A percentile compares a stretch with the other conserved stretches of the same genome.
phyloP scores from a whole-genome alignment of 2,888 invertebrate genomes.

The Eupelmus urozonus region DNA sequence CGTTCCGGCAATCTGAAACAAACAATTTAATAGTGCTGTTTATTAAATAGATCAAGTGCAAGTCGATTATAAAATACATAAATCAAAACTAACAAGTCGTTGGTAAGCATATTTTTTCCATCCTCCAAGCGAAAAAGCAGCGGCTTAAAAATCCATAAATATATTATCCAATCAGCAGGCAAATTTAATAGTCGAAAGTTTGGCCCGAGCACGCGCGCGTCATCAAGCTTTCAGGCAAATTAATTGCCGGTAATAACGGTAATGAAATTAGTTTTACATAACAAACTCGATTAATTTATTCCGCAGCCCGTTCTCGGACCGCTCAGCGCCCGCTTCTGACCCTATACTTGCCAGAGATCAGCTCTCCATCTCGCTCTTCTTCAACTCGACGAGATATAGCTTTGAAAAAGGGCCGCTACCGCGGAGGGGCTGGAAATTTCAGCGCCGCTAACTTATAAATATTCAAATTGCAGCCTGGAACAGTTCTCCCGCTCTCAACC shows the following conservation, averaged over 20 bases:
- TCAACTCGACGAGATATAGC: background rate
- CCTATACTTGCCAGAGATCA: background rate
- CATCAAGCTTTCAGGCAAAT: slow-evolving; percentile 44
- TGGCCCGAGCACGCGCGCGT: background rate
- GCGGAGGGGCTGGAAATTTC: slow-evolving; percentile 42
- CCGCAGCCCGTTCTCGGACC: slow-evolving; percentile 5
- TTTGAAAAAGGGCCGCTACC: slow-evolving; percentile 4
- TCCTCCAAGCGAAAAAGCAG: too few relatives aligned
- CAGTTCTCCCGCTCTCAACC: slow-evolving; percentile 39
- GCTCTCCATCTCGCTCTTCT: background rate
- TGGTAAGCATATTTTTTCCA: too few relatives aligned
- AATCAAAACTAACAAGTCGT: too few relatives aligned
- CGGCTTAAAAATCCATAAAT: too few relatives aligned
- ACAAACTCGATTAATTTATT: slow-evolving; percentile 57
- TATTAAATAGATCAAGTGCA: too few relatives aligned
- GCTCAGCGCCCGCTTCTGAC: background rate
- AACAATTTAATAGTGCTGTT: too few relatives aligned
- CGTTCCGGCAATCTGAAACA: too few relatives aligned
- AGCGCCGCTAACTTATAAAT: slow-evolving; percentile 65
- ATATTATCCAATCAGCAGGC: background rate
- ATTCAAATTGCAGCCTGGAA: slow-evolving; percentile 63
- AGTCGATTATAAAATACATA: too few relatives aligned
- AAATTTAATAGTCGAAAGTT: slow-evolving; percentile 37
- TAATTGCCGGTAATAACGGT: slow-evolving; percentile 54
- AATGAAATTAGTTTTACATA: slow-evolving; percentile 59